Conservation (phyloP, 2,888 invertebrate genomes). For the Phengaris alcon region DNA sequence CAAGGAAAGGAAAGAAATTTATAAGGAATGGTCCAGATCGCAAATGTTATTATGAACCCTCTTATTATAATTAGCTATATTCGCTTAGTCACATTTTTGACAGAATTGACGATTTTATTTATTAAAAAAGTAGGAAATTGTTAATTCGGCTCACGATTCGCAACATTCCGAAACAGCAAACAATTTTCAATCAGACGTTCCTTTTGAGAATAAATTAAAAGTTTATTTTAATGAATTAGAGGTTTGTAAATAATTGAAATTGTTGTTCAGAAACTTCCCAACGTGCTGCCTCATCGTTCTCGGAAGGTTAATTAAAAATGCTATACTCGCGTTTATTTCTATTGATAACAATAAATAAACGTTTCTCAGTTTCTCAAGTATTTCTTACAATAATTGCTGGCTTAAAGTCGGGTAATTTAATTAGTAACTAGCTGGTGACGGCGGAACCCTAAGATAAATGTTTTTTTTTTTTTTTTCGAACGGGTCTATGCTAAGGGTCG, state of each 20-base stretch:
- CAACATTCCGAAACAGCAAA: slow-evolving; percentile 37
- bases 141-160: slow-evolving; percentile 34
- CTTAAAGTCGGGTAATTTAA: not conserved
- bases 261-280: slow-evolving; percentile 19
- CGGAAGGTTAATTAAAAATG: slow-evolving; percentile 30
- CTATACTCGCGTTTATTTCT: not conserved
- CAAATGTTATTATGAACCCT: no score
- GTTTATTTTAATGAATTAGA: slow-evolving; percentile 36
- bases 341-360: not conserved
- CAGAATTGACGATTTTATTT: not conserved
- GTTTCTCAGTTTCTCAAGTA: not conserved
- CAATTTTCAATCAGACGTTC: slow-evolving; percentile 39
- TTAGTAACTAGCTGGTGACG: not conserved
- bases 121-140: slow-evolving; percentile 27
- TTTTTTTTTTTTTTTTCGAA: no score
- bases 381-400: not conserved
- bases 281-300: slow-evolving; percentile 26
- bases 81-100: not conserved
- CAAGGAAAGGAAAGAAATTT: no score
- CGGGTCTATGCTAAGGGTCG: no score
- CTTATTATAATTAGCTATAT: no score
- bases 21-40: no score
- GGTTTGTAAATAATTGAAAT: slow-evolving; percentile 35
- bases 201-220: slow-evolving; percentile 37
- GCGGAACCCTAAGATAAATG: no score